These are phyloP conservation scores for Oenanthe melanoleuca DNA, from an alignment of 2,113 vertebrate genomes.

Conservation along the genomic window DNA sequence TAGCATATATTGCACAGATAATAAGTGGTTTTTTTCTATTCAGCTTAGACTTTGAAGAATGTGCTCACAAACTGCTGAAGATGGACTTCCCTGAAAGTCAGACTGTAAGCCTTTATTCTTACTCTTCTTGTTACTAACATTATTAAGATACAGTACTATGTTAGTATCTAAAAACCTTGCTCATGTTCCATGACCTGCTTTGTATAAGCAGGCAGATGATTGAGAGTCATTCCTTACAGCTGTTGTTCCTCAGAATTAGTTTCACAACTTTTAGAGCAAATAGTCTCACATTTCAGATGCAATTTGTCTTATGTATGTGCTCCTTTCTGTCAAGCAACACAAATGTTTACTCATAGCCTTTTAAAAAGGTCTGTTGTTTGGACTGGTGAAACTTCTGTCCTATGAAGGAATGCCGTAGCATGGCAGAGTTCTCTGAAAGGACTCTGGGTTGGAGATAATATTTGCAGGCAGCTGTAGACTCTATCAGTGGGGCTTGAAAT, in stretches of 20 bases:
- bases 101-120: conserved; percentile 80
- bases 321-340: background rate
- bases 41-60: conserved; percentile 99
- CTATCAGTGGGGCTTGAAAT: background rate
- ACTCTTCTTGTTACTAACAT: background rate
- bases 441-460: background rate
- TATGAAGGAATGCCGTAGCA: background rate
- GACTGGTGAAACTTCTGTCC: background rate
- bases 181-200: accelerated
- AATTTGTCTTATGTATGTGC: background rate
- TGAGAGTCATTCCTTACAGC: background rate
- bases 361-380: background rate
- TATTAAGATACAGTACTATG: background rate
- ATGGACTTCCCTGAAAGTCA: conserved; percentile 98
- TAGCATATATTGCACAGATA: background rate
- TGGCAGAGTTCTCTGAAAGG: background rate
- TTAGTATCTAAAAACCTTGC: background rate
- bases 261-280: background rate
- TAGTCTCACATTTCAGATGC: background rate
- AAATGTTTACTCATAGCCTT: background rate
- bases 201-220: background rate
- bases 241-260: background rate
- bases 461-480: background rate
- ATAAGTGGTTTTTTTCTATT: conserved; percentile 10
- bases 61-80: conserved; percentile 95